Base-by-base conservation (phyloP, 2,113 vertebrate species). In the Urocitellus parryii region DNA sequence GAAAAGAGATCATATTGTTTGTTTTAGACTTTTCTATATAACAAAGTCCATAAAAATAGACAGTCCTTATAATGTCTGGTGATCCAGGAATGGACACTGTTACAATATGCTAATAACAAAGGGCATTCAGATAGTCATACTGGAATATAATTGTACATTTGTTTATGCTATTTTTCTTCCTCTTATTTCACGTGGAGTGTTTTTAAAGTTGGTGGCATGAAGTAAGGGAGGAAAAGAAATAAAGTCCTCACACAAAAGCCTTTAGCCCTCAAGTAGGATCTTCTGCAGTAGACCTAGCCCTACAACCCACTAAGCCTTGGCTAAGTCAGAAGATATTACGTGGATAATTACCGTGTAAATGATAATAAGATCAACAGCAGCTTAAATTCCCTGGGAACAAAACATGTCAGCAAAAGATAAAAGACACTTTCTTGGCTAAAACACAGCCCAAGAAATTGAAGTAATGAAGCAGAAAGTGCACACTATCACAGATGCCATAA, bases 361-460 rank as follows among this genome's bases (percentile, higher is more conserved):
- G 42, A 25, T 90, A 90, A 74, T 45, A 90, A 89, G 70, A 91
- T 82, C 53, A 85, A 58, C 27, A 72, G 37, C 68, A 61, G 25
- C 53, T 90, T 95, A 72, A 22, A 84, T 34, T 67, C 56, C 61
- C 42, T 20, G 18, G 63, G 48, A 8, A 68, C 67, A n/a, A 51
- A 34, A 13, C 34, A 29, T 58, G 51, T 78, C 88, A 88, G 56
- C 20, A 29, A 91, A 97, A 94, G 73, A 80, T 92, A 70, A 93
- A 95, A 88, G 39, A 95, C 77, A 76, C 7, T 80, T 90, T 90
- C 65, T 82, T 76, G 85, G 48, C 94, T 92, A 29, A 90, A 72
- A 77, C 25, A 65, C 34, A 63, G 25, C 24, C n/a, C 27, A 42
- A 91, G 67, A 93, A 96, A 92, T 90, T 32, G 74, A 92, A 90